Evolutionary conservation across 2,888 invertebrate species (phyloP).

Genomic region (Phorcus lineatus): DNA sequence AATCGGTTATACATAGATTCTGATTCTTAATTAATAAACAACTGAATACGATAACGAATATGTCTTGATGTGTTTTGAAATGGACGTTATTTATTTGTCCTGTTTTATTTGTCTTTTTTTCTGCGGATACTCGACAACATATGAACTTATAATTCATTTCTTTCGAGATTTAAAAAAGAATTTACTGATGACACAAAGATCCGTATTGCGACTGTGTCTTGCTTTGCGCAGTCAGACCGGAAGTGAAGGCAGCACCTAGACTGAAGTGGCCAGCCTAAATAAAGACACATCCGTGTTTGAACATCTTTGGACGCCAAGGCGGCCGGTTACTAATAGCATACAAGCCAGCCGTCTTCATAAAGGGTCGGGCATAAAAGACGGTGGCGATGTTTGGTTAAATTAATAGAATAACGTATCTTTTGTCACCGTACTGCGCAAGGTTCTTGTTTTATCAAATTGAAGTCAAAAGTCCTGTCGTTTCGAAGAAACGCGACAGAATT

Average conservation of each 20-base stretch:
- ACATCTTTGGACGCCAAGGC: neutral
- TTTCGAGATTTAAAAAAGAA: no score
- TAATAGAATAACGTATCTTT: neutral
- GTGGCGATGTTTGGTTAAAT: neutral
- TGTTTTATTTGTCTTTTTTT: no score
- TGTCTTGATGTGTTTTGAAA: no score
- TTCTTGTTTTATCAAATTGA: conserved; percentile 22
- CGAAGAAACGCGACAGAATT: neutral
- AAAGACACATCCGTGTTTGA: neutral
- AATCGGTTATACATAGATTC: no score
- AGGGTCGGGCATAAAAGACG: neutral
- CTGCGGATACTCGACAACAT: no score
- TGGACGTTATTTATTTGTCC: no score
- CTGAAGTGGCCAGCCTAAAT: neutral
- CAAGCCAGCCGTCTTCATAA: neutral
- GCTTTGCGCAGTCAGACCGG: no score
- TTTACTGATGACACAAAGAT: no score
- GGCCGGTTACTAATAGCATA: neutral
- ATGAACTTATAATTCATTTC: no score
- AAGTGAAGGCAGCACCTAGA: neutral
- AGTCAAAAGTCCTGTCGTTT: conserved; percentile 21
- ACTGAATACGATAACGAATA: no score
- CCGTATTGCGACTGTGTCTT: no score
- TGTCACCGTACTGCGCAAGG: neutral
- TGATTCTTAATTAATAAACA: no score